A percentile compares a stretch with the other conserved stretches of the same genome.
Evolutionary conservation across 2,797 vertebrate species (phyloP).

Genomic region (Holocentrus rufus): DNA sequence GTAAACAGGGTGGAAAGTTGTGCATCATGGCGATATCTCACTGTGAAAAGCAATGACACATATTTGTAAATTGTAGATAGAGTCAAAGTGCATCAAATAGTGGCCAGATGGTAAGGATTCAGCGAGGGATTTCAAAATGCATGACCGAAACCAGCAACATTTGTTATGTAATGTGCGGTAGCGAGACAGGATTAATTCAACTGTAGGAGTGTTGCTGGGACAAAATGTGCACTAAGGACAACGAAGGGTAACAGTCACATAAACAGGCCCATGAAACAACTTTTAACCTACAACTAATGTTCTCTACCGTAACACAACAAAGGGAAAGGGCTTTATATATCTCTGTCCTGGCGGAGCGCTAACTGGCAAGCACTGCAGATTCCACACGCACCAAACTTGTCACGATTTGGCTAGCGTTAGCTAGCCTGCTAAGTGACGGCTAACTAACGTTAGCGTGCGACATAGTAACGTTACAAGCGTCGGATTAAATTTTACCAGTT

Average conservation of each 20-base stretch:
- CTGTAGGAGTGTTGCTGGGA: not conserved
- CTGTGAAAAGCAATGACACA: too few species aligned
- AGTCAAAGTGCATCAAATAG: too few species aligned
- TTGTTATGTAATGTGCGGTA: conserved; percentile 33
- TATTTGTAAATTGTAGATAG: too few species aligned
- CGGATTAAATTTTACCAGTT: too few species aligned
- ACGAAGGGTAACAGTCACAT: not conserved
- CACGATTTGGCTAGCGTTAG: not conserved
- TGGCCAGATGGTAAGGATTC: not conserved
- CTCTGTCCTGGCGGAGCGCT: not conserved
- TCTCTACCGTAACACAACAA: not conserved
- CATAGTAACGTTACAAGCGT: too few species aligned
- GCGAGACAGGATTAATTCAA: conserved; percentile 36
- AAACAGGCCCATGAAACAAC: not conserved
- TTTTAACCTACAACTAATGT: not conserved
- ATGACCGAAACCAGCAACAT: conserved; percentile 23
- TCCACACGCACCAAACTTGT: not conserved
- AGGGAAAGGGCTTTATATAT: not conserved
- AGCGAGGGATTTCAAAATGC: not conserved
- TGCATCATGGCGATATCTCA: too few species aligned
- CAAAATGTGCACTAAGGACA: not conserved
- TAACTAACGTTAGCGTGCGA: too few species aligned
- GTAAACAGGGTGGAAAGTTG: too few species aligned
- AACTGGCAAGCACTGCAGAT: not conserved
- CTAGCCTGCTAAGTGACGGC: too few species aligned